Percentiles rank a stretch among this genome's conserved stretches.
Evolutionary conservation across 2,797 vertebrate genomes (phyloP).

Genomic region (Tiaroga cobitis): DNA sequence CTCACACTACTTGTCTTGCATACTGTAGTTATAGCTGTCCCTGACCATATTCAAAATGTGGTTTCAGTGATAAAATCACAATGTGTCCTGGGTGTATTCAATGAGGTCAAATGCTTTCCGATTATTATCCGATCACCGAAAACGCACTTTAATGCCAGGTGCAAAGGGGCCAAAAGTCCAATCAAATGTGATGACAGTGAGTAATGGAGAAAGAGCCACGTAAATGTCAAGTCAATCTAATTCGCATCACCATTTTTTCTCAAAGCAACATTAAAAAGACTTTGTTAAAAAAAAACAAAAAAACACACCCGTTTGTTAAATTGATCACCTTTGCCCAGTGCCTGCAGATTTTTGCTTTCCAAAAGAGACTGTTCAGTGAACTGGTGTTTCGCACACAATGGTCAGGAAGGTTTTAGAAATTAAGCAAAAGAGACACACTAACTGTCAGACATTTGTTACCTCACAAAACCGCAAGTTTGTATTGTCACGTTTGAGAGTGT

Average conservation of each 20-base stretch:
- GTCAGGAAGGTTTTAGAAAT: slow-evolving; percentile 25
- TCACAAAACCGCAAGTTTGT: not conserved
- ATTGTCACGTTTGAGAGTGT: not conserved
- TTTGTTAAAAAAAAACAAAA: not conserved
- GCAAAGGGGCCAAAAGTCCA: slow-evolving; percentile 21
- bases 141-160: slow-evolving; percentile 9
- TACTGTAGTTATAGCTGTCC: not conserved
- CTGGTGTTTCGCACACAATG: slow-evolving; percentile 19
- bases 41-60: not conserved
- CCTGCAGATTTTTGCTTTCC: not conserved
- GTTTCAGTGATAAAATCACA: slow-evolving; percentile 17
- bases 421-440: slow-evolving; percentile 9
- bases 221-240: slow-evolving; percentile 49
- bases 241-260: slow-evolving; percentile 28
- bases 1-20: not conserved
- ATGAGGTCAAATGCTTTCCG: not conserved
- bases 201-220: slow-evolving; percentile 37
- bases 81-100: not conserved
- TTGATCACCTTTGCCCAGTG: slow-evolving; percentile 17
- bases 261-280: not conserved
- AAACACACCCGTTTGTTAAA: not conserved
- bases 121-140: slow-evolving; percentile 5
- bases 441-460: not conserved
- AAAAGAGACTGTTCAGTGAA: slow-evolving; percentile 27
- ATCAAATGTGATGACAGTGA: slow-evolving; percentile 40